Percentiles rank a stretch among this genome's conserved stretches.
Evolutionary conservation across 2,113 vertebrate genomes (phyloP).

Genomic region (Thunnus maccoyii): DNA sequence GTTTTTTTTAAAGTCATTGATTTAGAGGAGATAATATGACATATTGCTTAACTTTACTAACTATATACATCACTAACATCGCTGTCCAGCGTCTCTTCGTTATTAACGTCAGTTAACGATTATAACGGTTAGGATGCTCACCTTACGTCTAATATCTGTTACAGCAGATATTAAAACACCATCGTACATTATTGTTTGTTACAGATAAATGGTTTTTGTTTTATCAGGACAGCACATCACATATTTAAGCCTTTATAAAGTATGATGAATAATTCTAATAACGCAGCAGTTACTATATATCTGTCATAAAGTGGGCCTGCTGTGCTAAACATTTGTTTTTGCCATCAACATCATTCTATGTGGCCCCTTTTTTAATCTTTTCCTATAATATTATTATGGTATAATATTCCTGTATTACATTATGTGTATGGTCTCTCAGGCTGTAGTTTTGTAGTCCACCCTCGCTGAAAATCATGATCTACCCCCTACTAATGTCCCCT

Average conservation of each 20-base stretch:
- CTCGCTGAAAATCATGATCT: neutral
- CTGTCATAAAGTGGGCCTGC: too few relatives aligned
- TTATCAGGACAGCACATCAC: neutral
- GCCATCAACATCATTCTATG: neutral
- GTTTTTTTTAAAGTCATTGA: conserved; percentile 8
- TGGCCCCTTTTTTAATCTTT: neutral
- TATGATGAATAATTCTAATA: too few relatives aligned
- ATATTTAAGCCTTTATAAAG: too few relatives aligned
- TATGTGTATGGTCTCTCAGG: neutral
- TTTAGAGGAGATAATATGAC: neutral
- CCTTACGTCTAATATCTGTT: neutral
- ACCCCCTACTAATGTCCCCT: conserved; percentile 16
- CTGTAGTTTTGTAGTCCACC: neutral
- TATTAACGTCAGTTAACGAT: neutral
- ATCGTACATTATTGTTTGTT: neutral
- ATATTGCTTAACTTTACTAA: neutral
- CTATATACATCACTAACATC: too few relatives aligned
- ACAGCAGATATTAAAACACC: neutral
- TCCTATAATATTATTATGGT: neutral
- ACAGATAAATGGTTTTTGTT: neutral
- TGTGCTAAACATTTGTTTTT: too few relatives aligned
- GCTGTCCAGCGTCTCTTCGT: neutral
- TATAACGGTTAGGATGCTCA: neutral
- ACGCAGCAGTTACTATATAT: too few relatives aligned
- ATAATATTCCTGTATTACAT: neutral